phyloP scores from a whole-genome alignment of 2,888 invertebrate genomes.

The Auanema sp. region DNA sequence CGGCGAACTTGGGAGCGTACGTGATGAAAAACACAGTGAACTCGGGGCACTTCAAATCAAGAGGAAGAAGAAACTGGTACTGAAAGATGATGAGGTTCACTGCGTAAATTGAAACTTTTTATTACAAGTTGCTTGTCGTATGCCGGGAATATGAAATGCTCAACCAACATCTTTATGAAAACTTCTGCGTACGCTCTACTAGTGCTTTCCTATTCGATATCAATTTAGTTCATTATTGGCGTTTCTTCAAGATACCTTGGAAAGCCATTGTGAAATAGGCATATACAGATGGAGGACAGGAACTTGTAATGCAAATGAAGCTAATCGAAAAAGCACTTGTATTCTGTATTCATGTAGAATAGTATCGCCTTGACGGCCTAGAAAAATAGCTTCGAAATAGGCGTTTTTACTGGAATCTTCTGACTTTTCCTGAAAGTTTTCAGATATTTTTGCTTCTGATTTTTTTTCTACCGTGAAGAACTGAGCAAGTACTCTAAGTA shows the following conservation, averaged over 20 bases:
- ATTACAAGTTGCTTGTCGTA: slow-evolving; percentile 18
- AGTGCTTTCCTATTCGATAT: slow-evolving; percentile 13
- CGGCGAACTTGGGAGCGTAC: slow-evolving; percentile 26
- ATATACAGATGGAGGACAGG: slow-evolving; percentile 35
- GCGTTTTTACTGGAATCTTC: slow-evolving; percentile 33
- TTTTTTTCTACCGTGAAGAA: slow-evolving; percentile 30
- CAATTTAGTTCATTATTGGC: neutral
- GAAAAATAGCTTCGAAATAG: slow-evolving; percentile 44
- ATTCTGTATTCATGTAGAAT: slow-evolving; percentile 32
- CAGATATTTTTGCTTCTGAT: neutral
- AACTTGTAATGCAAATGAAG: slow-evolving; percentile 35
- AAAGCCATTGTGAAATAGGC: slow-evolving; percentile 34
- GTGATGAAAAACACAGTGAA: slow-evolving; percentile 37
- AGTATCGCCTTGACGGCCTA: slow-evolving; percentile 37
- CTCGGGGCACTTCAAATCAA: slow-evolving; percentile 30
- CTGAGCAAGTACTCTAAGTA: slow-evolving; percentile 25
- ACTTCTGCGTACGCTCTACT: slow-evolving; percentile 23
- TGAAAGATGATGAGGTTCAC: slow-evolving; percentile 18
- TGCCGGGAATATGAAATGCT: slow-evolving; percentile 30
- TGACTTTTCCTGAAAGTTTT: slow-evolving; percentile 26
- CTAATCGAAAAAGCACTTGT: slow-evolving; percentile 24
- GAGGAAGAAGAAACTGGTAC: slow-evolving; percentile 31
- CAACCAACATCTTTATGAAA: slow-evolving; percentile 30
- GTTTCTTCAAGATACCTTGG: slow-evolving; percentile 22
- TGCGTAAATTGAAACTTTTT: neutral